Conservation (phyloP, 2,113 vertebrate species). For the Odontophorus gujanensis region DNA sequence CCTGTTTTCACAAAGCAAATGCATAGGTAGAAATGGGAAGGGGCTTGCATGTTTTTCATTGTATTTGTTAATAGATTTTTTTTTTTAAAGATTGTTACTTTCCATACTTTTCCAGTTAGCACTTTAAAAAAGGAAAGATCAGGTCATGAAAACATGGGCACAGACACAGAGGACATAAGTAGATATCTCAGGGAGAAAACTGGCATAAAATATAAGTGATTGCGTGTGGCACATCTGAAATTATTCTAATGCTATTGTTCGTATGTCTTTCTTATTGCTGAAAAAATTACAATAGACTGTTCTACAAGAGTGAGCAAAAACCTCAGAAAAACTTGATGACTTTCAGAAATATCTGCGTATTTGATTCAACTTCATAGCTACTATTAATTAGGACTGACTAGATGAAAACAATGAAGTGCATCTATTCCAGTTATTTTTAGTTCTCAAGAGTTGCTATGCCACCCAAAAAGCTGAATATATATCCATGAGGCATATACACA, state of each 20-base stretch:
- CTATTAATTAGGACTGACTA: background rate
- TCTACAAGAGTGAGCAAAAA: background rate
- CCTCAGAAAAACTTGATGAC: background rate
- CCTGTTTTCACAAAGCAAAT: background rate
- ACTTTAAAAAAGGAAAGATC: background rate
- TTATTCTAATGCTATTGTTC: background rate
- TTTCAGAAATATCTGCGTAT: background rate
- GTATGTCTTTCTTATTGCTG: background rate
- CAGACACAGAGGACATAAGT: background rate
- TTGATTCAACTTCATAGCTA: background rate
- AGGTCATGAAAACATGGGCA: background rate
- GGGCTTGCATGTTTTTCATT: background rate
- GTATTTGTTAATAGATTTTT: background rate
- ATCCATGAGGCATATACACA: background rate
- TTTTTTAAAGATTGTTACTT: background rate
- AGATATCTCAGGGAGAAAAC: background rate
- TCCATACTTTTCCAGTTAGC: background rate
- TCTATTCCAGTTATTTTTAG: background rate
- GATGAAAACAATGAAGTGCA: background rate
- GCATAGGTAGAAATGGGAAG: background rate
- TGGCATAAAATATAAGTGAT: background rate
- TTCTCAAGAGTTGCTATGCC: background rate
- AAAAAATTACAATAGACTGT: background rate
- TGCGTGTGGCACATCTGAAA: background rate
- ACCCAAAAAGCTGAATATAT: background rate